Percentiles rank a stretch among this genome's conserved stretches.
Evolutionary conservation across 2,888 invertebrate genomes (phyloP).

Genomic region (Odontomyia ornata): DNA sequence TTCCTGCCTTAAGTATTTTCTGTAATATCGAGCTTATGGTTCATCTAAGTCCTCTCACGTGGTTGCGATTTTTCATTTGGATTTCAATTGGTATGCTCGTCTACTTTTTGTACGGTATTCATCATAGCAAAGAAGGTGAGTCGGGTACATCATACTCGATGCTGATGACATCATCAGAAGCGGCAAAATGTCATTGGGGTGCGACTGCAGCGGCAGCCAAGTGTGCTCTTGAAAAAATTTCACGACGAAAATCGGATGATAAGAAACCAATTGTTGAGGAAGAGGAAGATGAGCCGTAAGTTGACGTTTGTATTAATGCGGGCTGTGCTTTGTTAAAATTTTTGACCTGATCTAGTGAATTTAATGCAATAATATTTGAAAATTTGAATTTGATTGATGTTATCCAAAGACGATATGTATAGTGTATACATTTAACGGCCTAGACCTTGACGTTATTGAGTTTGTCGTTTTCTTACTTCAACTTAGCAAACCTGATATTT

Average conservation of each 20-base stretch:
- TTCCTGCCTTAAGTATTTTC: conserved; percentile 82
- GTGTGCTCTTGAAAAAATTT: conserved; percentile 55
- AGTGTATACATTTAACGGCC: no score
- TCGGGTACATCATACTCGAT: conserved; percentile 70
- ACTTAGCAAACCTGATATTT: no score
- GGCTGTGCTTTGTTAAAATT: conserved; percentile 3
- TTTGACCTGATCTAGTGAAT: conserved; percentile 25
- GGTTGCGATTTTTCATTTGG: conserved; percentile 88
- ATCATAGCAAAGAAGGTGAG: conserved; percentile 82
- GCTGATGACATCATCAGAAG: conserved; percentile 72
- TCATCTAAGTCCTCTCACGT: conserved; percentile 80
- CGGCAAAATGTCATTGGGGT: conserved; percentile 71
- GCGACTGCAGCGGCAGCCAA: conserved; percentile 63
- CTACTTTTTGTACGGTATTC: conserved; percentile 86
- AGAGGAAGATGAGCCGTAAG: conserved; percentile 53
- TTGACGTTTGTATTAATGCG: background rate
- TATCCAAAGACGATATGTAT: no score
- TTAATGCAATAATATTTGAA: background rate
- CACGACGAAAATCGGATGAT: conserved; percentile 59
- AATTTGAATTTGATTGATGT: background rate
- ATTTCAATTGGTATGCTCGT: conserved; percentile 83
- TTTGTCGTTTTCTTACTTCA: no score
- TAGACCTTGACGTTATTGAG: no score
- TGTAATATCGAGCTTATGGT: conserved; percentile 86
- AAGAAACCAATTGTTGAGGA: conserved; percentile 60